Evolutionary conservation across 2,113 vertebrate species (phyloP).

Genomic region (Amia ocellicauda): DNA sequence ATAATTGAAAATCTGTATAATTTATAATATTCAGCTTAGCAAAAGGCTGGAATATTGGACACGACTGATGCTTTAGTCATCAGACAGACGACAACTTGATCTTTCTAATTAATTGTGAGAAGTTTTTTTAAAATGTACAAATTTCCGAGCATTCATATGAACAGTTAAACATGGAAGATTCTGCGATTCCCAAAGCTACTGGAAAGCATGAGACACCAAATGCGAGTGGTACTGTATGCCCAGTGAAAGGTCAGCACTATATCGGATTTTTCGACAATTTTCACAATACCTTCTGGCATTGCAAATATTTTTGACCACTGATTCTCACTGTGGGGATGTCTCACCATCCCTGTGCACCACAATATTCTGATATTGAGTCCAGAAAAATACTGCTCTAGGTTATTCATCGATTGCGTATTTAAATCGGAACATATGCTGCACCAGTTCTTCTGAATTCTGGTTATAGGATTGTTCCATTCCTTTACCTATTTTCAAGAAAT

Average conservation of each 20-base stretch:
- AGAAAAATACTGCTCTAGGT: conserved; percentile 91
- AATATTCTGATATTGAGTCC: conserved; percentile 78
- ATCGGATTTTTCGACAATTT: conserved; percentile 96
- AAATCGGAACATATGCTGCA: conserved; percentile 79
- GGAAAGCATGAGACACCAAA: conserved; percentile 52
- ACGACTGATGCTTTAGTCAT: too few relatives aligned
- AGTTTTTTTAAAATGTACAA: neutral
- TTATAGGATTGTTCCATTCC: conserved; percentile 66
- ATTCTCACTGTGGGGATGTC: conserved; percentile 93
- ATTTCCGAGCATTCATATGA: conserved; percentile 13
- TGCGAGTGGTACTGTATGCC: conserved; percentile 58
- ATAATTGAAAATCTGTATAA: too few relatives aligned
- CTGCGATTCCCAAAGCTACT: conserved; percentile 41
- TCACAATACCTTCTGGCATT: conserved; percentile 98
- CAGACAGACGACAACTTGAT: too few relatives aligned
- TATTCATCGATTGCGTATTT: conserved; percentile 99
- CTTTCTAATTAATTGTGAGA: too few relatives aligned
- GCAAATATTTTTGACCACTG: conserved; percentile 98
- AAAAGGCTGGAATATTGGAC: too few relatives aligned
- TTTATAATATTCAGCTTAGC: too few relatives aligned
- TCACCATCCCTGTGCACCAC: conserved; percentile 80
- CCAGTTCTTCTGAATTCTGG: conserved; percentile 55
- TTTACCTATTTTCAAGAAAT: conserved; percentile 50
- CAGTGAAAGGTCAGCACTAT: conserved; percentile 87
- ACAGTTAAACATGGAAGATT: neutral